phyloP scores from a whole-genome alignment of 2,113 vertebrate genomes.

The Tetrao urogallus region DNA sequence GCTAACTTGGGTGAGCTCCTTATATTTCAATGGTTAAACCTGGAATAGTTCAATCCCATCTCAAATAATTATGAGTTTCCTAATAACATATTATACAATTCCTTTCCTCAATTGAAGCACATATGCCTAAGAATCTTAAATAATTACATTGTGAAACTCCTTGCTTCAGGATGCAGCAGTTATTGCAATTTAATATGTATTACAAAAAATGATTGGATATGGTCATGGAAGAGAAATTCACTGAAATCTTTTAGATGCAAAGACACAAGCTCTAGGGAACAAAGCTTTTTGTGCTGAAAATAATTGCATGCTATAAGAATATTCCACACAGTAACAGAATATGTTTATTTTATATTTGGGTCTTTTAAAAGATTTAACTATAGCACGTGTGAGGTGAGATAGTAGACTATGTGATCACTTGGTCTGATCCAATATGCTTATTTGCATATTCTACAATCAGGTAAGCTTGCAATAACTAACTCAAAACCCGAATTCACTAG shows the following conservation, averaged over 20 bases:
- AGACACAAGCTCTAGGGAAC: not conserved
- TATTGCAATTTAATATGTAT: constrained; percentile 31
- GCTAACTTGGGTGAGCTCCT: not conserved
- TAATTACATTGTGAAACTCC: constrained; percentile 19
- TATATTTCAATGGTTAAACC: not conserved
- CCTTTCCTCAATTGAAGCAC: not conserved
- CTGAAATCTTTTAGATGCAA: constrained; percentile 24
- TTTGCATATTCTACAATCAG: not conserved
- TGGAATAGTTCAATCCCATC: not conserved
- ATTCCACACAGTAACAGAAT: not conserved
- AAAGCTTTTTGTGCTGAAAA: not conserved
- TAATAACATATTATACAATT: not conserved
- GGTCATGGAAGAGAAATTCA: constrained; percentile 40
- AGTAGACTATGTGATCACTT: not conserved
- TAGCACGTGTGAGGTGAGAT: not conserved
- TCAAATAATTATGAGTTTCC: not conserved
- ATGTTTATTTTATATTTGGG: not conserved
- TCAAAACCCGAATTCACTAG: not conserved
- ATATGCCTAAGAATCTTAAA: not conserved
- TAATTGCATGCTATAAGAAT: not conserved
- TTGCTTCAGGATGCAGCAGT: not conserved
- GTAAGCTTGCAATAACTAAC: not conserved
- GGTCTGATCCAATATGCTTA: not conserved
- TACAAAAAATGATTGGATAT: constrained; percentile 36
- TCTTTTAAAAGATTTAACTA: not conserved